These are phyloP conservation scores for Micrasema longulum DNA, from an alignment of 1,140 invertebrate genomes.

Conservation along the genomic window DNA sequence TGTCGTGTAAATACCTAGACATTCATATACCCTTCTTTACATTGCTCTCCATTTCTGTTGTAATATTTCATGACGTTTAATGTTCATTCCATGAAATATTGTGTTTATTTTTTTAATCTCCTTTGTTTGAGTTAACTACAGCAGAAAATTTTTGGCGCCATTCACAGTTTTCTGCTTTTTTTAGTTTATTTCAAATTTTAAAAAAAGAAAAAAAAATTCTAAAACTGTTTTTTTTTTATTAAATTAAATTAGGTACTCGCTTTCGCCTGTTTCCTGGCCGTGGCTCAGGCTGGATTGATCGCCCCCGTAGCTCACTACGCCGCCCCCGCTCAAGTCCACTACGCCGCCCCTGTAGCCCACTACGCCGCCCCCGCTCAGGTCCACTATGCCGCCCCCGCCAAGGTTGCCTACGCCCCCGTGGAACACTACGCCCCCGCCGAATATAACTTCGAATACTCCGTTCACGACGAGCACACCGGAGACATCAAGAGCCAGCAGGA, in stretches of 20 bases:
- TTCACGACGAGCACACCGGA: slow-evolving; percentile 69
- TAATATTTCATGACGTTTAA: no score
- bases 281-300: slow-evolving; percentile 47
- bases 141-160: no score
- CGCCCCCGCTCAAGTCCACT: slow-evolving; percentile 57
- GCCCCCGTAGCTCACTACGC: slow-evolving; percentile 54
- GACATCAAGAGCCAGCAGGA: slow-evolving; percentile 74
- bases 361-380: slow-evolving; percentile 55
- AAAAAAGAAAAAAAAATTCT: neutral
- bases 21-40: no score
- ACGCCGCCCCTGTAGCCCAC: slow-evolving; percentile 36
- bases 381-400: slow-evolving; percentile 49
- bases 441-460: slow-evolving; percentile 69
- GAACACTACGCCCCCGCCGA: slow-evolving; percentile 60
- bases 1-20: no score
- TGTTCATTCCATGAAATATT: no score
- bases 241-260: slow-evolving; percentile 47
- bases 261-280: slow-evolving; percentile 51
- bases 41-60: no score
- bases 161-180: neutral
- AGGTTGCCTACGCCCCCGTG: slow-evolving; percentile 54
- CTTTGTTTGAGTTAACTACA: no score
- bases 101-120: no score
- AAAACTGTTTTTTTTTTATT: slow-evolving; percentile 8
- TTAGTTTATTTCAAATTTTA: neutral